Evolutionary conservation across 2,888 invertebrate species (phyloP).

Genomic region (Ditula angustiorana): DNA sequence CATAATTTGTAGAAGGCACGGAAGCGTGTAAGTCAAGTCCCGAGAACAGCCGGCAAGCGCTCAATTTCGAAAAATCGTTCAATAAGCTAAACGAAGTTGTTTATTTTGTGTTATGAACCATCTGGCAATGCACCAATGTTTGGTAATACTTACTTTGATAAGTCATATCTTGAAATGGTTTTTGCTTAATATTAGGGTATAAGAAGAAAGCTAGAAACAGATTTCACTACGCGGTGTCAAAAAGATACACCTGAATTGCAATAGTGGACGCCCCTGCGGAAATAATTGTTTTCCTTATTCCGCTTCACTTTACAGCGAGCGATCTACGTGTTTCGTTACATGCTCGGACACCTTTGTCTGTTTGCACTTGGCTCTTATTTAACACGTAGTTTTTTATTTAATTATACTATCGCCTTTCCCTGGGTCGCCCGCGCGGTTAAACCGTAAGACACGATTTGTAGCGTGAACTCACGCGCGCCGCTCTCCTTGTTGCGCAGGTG

Average conservation of each 20-base stretch:
- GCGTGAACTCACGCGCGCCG: conserved; percentile 11
- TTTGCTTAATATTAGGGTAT: too few species aligned
- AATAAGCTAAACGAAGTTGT: background rate
- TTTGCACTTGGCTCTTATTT: conserved; percentile 19
- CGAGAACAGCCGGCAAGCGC: background rate
- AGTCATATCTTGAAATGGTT: too few species aligned
- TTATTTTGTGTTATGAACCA: too few species aligned
- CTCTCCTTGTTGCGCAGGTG: background rate
- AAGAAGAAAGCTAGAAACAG: too few species aligned
- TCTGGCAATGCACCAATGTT: too few species aligned
- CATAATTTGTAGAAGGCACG: conserved; percentile 26
- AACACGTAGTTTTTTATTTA: conserved; percentile 35
- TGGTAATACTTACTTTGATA: too few species aligned
- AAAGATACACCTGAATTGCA: too few species aligned
- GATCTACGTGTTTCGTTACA: background rate
- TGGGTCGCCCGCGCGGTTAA: conserved; percentile 28
- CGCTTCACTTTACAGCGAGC: too few species aligned
- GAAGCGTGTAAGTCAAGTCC: conserved; percentile 16
- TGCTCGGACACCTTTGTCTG: background rate
- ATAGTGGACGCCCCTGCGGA: too few species aligned
- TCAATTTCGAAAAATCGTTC: background rate
- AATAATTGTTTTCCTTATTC: too few species aligned
- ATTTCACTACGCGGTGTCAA: too few species aligned
- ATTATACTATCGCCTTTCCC: conserved; percentile 38
- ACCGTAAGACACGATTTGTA: conserved; percentile 30